These are phyloP conservation scores for Eilema sororculum DNA, from an alignment of 2,888 invertebrate species.

Conservation along the genomic window DNA sequence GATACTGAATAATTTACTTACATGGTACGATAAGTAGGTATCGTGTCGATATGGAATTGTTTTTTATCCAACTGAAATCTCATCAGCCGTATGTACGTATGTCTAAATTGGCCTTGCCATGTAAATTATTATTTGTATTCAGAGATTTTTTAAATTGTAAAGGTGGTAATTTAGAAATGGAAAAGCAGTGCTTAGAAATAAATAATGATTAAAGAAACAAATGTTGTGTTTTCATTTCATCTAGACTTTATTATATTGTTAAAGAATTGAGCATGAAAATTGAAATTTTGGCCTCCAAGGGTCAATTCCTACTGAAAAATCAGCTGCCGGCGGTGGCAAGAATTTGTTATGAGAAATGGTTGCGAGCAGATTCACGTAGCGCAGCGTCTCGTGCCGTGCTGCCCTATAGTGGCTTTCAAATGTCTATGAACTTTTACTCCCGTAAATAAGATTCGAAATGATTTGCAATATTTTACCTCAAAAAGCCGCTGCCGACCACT, in stretches of 20 bases:
- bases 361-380: too few relatives aligned
- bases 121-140: constrained; percentile 67
- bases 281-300: neutral
- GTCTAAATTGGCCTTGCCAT: constrained; percentile 79
- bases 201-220: constrained; percentile 57
- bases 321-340: too few relatives aligned
- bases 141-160: constrained; percentile 65
- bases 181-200: constrained; percentile 83
- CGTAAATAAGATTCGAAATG: too few relatives aligned
- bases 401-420: too few relatives aligned
- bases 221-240: constrained; percentile 35
- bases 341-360: too few relatives aligned
- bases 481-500: too few relatives aligned
- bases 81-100: constrained; percentile 47
- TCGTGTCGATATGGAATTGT: neutral
- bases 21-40: neutral
- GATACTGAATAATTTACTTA: neutral
- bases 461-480: too few relatives aligned
- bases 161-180: constrained; percentile 75
- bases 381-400: too few relatives aligned
- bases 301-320: too few relatives aligned
- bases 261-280: neutral
- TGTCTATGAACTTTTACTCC: too few relatives aligned
- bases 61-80: constrained; percentile 13
- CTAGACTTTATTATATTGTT: neutral